Conservation (phyloP, 2,888 invertebrate species). For the Margaritifera margaritifera region DNA sequence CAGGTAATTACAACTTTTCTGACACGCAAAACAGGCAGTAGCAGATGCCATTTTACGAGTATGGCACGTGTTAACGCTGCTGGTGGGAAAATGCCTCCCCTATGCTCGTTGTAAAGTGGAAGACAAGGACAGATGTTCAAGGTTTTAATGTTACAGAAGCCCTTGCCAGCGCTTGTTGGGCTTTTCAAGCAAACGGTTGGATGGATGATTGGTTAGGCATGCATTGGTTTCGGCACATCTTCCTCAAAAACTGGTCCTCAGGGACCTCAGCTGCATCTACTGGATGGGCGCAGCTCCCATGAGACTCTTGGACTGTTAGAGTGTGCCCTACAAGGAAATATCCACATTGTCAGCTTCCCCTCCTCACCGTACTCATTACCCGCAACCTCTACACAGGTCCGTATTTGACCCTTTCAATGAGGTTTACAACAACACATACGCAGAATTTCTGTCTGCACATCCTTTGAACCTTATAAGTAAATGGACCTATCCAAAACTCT, state of each 20-base stretch:
- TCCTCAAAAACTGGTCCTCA: constrained; percentile 36
- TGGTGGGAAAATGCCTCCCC: constrained; percentile 19
- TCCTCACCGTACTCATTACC: constrained; percentile 26
- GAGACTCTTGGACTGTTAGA: constrained; percentile 27
- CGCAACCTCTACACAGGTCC: constrained; percentile 31
- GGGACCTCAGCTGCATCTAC: constrained; percentile 46
- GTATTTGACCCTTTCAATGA: constrained; percentile 32
- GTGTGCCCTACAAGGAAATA: neutral
- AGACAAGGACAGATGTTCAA: constrained; percentile 30
- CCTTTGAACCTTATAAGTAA: constrained; percentile 27
- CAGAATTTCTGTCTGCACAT: constrained; percentile 18
- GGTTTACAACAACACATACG: constrained; percentile 26
- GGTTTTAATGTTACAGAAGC: constrained; percentile 30
- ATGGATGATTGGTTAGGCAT: constrained; percentile 41
- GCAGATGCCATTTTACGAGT: constrained; percentile 14
- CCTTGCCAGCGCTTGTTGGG: constrained; percentile 33
- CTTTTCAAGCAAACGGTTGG: constrained; percentile 42
- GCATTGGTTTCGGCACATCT: constrained; percentile 44
- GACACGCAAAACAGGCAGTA: constrained; percentile 9
- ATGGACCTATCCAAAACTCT: constrained; percentile 19
- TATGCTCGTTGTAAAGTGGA: constrained; percentile 44
- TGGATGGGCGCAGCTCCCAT: constrained; percentile 44
- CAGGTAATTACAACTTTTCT: no score
- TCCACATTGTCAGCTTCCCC: constrained; percentile 37
- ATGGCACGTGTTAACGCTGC: constrained; percentile 22